These are phyloP conservation scores for Graphium colonna DNA, from an alignment of 2,888 invertebrate genomes.

Conservation along the genomic window DNA sequence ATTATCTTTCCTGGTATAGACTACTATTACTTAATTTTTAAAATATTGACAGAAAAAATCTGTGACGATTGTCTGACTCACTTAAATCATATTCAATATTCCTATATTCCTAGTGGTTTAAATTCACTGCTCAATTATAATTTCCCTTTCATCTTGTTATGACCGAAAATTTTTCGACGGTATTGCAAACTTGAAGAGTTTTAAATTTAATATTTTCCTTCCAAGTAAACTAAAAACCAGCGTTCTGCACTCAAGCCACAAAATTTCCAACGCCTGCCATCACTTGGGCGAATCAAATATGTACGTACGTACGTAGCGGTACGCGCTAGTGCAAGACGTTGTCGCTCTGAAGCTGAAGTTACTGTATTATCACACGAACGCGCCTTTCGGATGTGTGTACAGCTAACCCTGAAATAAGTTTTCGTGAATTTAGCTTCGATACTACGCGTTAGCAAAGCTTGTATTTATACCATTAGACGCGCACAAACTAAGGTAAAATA, in stretches of 20 bases:
- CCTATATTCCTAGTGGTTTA: too few species aligned
- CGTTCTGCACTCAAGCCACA: constrained; percentile 1
- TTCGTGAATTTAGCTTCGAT: constrained; percentile 3
- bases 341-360: constrained; percentile 10
- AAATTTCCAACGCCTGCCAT: neutral
- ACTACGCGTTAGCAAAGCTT: neutral
- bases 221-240: neutral
- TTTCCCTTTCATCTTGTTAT: too few species aligned
- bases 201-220: neutral
- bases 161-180: too few species aligned
- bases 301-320: constrained; percentile 6
- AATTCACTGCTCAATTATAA: too few species aligned
- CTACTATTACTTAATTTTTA: too few species aligned
- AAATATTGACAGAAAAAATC: too few species aligned
- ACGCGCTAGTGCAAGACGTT: neutral
- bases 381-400: constrained; percentile 6
- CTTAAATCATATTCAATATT: too few species aligned
- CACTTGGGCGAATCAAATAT: constrained; percentile 9
- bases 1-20: too few species aligned
- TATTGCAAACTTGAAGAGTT: too few species aligned
- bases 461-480: neutral
- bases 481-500: neutral
- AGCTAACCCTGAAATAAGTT: neutral
- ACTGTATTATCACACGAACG: constrained; percentile 17
- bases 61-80: too few species aligned